phyloP scores from a whole-genome alignment of 2,888 invertebrate species.

The Portevinia maculata region DNA sequence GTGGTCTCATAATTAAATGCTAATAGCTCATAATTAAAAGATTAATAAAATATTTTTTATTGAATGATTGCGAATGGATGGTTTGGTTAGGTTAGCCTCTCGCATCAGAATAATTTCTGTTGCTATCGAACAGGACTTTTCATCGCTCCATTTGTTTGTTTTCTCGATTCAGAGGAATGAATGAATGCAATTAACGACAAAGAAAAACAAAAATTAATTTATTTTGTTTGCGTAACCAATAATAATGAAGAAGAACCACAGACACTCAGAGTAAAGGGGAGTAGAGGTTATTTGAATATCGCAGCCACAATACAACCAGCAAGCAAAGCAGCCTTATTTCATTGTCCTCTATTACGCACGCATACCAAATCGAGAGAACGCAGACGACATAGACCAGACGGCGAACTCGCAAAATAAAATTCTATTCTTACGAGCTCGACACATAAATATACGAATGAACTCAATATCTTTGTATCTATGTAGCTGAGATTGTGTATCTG shows the following conservation, averaged over 20 bases:
- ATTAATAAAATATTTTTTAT: constrained; percentile 70
- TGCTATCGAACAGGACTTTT: constrained; percentile 43
- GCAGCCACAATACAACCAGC: constrained; percentile 2
- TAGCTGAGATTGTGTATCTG: constrained; percentile 17
- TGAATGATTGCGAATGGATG: constrained; percentile 8
- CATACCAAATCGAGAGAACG: constrained; percentile 30
- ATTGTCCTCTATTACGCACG: constrained; percentile 37
- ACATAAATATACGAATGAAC: neutral
- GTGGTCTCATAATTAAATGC: constrained; percentile 67
- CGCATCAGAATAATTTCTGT: constrained; percentile 39
- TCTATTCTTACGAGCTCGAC: neutral
- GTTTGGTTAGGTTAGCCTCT: neutral
- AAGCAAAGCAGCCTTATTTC: constrained; percentile 4
- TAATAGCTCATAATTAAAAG: constrained; percentile 72
- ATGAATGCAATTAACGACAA: constrained; percentile 69
- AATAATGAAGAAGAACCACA: constrained; percentile 22
- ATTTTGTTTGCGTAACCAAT: constrained; percentile 46
- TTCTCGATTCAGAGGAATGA: constrained; percentile 33
- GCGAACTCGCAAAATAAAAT: constrained; percentile 54
- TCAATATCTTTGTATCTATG: neutral
- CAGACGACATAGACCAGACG: constrained; percentile 68
- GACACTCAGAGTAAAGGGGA: constrained; percentile 20
- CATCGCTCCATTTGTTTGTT: constrained; percentile 1
- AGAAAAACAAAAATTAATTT: constrained; percentile 51
- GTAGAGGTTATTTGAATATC: constrained; percentile 46